Conservation (phyloP, 2,888 invertebrate species). For the Trichogramma evanescens region DNA sequence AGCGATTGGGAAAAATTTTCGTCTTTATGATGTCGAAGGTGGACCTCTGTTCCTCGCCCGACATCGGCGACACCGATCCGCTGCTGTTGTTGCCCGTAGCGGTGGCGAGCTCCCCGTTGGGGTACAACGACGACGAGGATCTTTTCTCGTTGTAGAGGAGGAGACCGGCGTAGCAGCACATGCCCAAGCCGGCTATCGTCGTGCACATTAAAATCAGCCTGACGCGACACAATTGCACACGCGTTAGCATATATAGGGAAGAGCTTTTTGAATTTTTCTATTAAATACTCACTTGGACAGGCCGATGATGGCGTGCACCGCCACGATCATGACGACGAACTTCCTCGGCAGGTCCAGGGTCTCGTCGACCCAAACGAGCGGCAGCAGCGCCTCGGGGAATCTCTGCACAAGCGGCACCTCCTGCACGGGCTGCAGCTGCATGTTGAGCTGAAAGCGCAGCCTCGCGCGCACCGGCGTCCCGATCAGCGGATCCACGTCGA, state of each 20-base stretch:
- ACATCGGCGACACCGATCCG: background rate
- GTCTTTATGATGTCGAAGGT: too few relatives aligned
- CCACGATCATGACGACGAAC: background rate
- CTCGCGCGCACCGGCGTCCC: background rate
- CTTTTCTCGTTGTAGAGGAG: constrained; percentile 39
- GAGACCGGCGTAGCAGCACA: constrained; percentile 44
- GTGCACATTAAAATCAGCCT: too few relatives aligned
- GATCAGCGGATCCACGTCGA: background rate
- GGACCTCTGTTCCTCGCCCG: too few relatives aligned
- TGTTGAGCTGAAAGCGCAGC: background rate
- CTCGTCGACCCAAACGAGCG: background rate
- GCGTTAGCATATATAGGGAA: too few relatives aligned
- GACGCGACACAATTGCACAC: too few relatives aligned
- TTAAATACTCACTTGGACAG: background rate
- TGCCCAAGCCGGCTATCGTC: constrained; percentile 49
- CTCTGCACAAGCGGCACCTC: background rate
- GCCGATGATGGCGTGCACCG: background rate
- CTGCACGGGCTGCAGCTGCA: background rate
- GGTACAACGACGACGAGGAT: background rate
- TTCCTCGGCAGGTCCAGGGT: background rate
- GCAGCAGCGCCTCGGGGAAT: background rate
- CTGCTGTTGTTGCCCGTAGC: constrained; percentile 12
- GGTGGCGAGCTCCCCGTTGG: background rate
- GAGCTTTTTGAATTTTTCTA: background rate
- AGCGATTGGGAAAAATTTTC: too few relatives aligned